These are phyloP conservation scores for Pheosia gnoma DNA, from an alignment of 2,888 invertebrate species.

Conservation along the genomic window DNA sequence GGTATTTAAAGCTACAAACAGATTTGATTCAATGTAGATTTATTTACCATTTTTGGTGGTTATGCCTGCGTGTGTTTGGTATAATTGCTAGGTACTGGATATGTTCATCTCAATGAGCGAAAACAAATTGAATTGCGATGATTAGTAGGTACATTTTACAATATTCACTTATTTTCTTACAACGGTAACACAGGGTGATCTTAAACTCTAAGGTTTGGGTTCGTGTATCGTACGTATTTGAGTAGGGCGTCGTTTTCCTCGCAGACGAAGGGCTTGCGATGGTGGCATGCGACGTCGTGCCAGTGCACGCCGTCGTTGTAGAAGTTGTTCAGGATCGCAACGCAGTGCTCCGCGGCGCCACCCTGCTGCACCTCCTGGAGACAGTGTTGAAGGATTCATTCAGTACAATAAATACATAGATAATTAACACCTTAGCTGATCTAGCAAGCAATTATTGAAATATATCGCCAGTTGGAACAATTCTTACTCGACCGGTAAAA, in stretches of 20 bases:
- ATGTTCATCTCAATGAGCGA: neutral
- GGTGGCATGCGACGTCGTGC: constrained; percentile 96
- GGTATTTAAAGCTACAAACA: constrained; percentile 42
- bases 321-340: constrained; percentile 94
- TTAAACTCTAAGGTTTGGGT: constrained; percentile 90
- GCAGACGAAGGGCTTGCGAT: constrained; percentile 94
- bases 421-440: no score
- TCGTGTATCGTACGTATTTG: constrained; percentile 92
- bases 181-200: constrained; percentile 3
- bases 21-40: constrained; percentile 27
- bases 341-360: constrained; percentile 93
- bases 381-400: neutral
- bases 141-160: neutral
- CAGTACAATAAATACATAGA: no score
- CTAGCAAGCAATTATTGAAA: no score
- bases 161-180: neutral
- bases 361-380: constrained; percentile 89
- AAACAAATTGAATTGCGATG: neutral
- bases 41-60: constrained; percentile 18
- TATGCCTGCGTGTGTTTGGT: constrained; percentile 20
- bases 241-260: constrained; percentile 94
- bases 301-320: constrained; percentile 96
- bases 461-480: no score
- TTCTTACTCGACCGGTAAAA: no score
- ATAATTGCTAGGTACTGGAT: constrained; percentile 14